Evolutionary conservation across 2,888 invertebrate species (phyloP).

Genomic region (Prosapia bicincta): DNA sequence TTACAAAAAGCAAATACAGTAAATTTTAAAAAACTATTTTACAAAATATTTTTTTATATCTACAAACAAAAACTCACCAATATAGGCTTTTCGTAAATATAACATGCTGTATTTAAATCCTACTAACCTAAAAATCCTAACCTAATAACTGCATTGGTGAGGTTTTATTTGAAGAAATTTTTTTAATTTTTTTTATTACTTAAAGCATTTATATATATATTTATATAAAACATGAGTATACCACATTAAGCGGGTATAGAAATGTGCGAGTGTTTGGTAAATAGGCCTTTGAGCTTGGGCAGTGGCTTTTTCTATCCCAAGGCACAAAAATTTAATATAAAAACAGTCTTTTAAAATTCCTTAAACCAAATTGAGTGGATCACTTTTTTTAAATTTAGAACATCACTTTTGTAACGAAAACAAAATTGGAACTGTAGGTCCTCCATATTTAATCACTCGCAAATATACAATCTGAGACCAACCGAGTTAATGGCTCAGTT

Average conservation of each 20-base stretch:
- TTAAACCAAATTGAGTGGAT: background rate
- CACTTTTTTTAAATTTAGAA: background rate
- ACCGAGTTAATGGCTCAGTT: background rate
- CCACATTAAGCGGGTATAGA: background rate
- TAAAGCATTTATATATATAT: background rate
- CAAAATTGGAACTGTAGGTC: background rate
- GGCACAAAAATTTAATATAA: slow-evolving; percentile 13
- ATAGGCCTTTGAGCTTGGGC: slow-evolving; percentile 16
- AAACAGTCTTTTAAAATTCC: background rate
- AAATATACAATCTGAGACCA: background rate
- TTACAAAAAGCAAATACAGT: slow-evolving; percentile 27
- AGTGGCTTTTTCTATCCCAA: slow-evolving; percentile 26
- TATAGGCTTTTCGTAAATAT: background rate
- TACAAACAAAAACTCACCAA: slow-evolving; percentile 21
- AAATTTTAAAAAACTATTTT: slow-evolving; percentile 27
- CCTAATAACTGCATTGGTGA: slow-evolving; percentile 12
- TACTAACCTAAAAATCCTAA: slow-evolving; percentile 22
- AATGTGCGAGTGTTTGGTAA: background rate
- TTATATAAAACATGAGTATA: background rate
- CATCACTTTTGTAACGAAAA: background rate
- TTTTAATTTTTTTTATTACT: background rate
- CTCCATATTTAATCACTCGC: background rate
- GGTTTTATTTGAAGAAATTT: slow-evolving; percentile 16
- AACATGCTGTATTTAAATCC: background rate
- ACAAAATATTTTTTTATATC: slow-evolving; percentile 21